phyloP scores from a whole-genome alignment of 2,888 invertebrate species.

The Diarsia mendica region DNA sequence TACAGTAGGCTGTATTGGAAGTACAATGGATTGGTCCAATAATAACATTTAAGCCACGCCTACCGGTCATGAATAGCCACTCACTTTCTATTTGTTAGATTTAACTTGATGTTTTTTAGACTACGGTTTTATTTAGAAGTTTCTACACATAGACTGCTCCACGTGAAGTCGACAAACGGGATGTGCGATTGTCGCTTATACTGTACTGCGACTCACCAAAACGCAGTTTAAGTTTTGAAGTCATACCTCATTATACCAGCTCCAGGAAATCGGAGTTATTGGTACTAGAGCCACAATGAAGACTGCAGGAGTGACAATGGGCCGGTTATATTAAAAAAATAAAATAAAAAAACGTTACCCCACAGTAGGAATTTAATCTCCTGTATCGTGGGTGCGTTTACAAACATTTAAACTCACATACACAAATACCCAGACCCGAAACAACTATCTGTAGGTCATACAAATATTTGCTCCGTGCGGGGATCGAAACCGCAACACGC shows the following conservation, averaged over 20 bases:
- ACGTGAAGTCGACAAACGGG: too few relatives aligned
- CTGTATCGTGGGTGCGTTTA: too few relatives aligned
- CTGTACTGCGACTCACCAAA: too few relatives aligned
- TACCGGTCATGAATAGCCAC: conserved; percentile 18
- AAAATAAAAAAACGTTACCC: too few relatives aligned
- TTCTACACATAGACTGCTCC: not conserved
- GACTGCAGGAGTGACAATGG: not conserved
- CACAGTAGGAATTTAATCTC: too few relatives aligned
- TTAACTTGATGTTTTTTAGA: conserved; percentile 26
- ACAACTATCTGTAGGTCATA: too few relatives aligned
- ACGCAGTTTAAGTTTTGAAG: not conserved
- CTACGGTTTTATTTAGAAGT: not conserved
- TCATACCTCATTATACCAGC: not conserved
- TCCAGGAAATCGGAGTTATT: not conserved
- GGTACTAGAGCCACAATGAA: not conserved
- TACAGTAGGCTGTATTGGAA: conserved; percentile 21
- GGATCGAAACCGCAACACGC: too few relatives aligned
- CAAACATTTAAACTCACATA: too few relatives aligned
- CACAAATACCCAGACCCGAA: too few relatives aligned
- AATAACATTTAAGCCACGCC: conserved; percentile 39
- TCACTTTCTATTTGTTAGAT: conserved; percentile 41
- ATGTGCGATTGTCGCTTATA: too few relatives aligned
- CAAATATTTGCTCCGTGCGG: too few relatives aligned
- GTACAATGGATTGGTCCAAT: conserved; percentile 43
- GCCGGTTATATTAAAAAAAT: too few relatives aligned